Percentiles rank a stretch among this genome's conserved stretches.
phyloP scores from a whole-genome alignment of 1,140 invertebrate genomes.

The Nomia melanderi region DNA sequence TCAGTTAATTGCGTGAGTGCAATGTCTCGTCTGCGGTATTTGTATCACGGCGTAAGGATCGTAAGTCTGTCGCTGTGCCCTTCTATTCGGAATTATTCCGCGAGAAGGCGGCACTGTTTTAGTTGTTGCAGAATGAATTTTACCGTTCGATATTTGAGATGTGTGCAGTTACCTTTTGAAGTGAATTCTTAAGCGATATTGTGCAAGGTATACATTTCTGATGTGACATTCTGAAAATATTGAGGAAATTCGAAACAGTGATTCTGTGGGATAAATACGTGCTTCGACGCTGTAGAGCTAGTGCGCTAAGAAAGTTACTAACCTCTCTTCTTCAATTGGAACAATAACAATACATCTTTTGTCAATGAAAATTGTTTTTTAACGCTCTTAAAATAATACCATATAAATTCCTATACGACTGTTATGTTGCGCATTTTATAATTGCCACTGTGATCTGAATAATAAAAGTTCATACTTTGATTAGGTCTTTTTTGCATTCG shows the following conservation, averaged over 20 bases:
- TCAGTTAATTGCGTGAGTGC: no score
- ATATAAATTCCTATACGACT: neutral
- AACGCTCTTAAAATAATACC: neutral
- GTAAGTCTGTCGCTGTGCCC: neutral
- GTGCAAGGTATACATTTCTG: neutral
- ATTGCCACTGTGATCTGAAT: neutral
- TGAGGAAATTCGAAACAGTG: neutral
- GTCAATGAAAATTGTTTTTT: neutral
- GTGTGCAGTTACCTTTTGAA: constrained; percentile 15
- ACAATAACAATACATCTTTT: constrained; percentile 34
- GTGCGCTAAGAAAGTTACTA: constrained; percentile 12
- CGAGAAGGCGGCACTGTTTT: constrained; percentile 21
- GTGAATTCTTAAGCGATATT: constrained; percentile 13
- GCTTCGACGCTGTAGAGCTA: neutral
- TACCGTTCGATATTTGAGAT: constrained; percentile 29
- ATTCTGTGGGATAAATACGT: neutral
- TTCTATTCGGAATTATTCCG: neutral
- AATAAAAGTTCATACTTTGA: neutral
- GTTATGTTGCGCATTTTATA: neutral
- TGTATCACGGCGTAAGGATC: no score
- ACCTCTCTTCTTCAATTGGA: constrained; percentile 2
- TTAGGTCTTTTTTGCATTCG: neutral
- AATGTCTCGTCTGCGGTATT: no score
- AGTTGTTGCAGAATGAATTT: constrained; percentile 16
- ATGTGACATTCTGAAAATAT: neutral